A percentile compares a stretch with the other conserved stretches of the same genome.
Evolutionary conservation across 2,888 invertebrate species (phyloP).

Genomic region (Chirona hameri): DNA sequence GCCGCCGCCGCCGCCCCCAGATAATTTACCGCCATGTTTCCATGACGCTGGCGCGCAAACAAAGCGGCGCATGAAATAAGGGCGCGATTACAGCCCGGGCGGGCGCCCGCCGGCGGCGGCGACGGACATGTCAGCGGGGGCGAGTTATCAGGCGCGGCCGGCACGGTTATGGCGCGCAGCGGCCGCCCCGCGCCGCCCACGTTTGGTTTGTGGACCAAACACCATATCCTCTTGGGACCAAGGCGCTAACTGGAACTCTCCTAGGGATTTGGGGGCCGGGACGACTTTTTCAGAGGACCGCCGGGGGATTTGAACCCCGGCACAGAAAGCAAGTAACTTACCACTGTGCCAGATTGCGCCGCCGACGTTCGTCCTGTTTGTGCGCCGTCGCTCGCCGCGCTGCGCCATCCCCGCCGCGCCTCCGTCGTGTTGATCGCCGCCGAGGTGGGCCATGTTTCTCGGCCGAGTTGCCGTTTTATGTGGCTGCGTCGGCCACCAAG

Average conservation of each 20-base stretch:
- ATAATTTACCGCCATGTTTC: neutral
- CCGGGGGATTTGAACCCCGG: no score
- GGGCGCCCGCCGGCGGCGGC: neutral
- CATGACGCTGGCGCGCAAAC: neutral
- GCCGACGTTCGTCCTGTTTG: neutral
- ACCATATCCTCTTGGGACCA: no score
- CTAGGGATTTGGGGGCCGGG: no score
- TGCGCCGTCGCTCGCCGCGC: neutral
- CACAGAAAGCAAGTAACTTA: no score
- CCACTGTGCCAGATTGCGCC: neutral
- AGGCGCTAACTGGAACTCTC: no score
- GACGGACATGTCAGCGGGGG: no score
- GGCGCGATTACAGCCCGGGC: neutral
- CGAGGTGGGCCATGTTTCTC: neutral
- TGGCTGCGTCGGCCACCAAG: neutral
- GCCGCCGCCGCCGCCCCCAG: neutral
- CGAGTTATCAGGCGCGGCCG: no score
- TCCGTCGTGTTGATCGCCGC: neutral
- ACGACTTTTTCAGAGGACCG: no score
- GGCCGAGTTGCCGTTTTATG: neutral
- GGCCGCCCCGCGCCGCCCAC: neutral
- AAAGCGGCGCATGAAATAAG: slow-evolving; percentile 2
- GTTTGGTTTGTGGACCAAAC: no score
- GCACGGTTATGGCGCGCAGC: neutral
- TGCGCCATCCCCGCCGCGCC: no score